A percentile compares a stretch with the other conserved stretches of the same genome.
Conservation (phyloP, 2,113 vertebrate genomes). For the Poecile atricapillus region DNA sequence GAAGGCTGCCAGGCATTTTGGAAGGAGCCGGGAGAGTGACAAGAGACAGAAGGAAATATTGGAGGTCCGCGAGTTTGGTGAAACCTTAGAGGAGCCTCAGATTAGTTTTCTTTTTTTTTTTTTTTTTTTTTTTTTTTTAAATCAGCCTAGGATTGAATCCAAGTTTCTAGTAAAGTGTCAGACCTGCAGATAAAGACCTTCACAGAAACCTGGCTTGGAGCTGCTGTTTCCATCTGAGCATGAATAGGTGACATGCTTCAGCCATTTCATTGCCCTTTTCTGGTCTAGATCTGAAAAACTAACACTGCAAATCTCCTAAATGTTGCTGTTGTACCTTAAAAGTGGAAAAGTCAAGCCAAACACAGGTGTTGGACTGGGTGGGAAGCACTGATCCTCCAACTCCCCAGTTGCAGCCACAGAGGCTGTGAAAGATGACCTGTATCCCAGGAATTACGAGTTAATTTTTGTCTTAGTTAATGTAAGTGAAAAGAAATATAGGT, state of each 20-base stretch:
- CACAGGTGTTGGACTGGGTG: neutral
- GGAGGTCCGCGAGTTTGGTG: neutral
- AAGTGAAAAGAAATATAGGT: neutral
- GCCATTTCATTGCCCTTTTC: neutral
- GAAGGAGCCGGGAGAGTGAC: neutral
- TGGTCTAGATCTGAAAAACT: neutral
- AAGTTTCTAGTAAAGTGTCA: neutral
- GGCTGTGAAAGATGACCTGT: neutral
- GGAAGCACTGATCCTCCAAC: neutral
- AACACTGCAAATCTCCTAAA: neutral
- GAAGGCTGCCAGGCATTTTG: neutral
- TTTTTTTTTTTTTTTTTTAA: neutral
- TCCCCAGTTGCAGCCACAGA: neutral
- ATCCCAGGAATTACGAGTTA: rapidly evolving
- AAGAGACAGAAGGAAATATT: neutral
- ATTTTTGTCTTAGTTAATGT: neutral
- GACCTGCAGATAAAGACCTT: neutral
- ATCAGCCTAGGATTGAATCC: neutral
- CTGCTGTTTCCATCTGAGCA: neutral
- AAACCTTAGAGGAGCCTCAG: neutral
- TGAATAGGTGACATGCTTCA: neutral
- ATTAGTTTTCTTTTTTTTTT: neutral
- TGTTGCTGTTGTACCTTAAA: rapidly evolving
- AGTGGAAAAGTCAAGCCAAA: neutral
- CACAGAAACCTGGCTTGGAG: neutral